Evolutionary conservation across 2,113 vertebrate genomes (phyloP), one percentile per base, ranked within the genome.

Genomic region (Tragulus kanchil): DNA sequence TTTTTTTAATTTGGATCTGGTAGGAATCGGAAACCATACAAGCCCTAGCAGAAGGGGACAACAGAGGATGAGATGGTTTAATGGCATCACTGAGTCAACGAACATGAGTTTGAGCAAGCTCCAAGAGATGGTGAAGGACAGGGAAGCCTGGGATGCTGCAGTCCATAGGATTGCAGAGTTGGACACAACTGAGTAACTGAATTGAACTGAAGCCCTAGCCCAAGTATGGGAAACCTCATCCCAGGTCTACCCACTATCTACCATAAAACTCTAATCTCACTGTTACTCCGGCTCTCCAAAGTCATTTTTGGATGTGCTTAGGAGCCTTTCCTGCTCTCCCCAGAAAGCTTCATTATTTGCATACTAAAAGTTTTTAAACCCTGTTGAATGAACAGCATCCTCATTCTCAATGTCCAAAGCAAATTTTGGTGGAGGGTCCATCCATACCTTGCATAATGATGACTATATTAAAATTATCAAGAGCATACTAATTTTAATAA

Each of bases 161-260:
- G 36, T 36, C 36, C 36, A 36, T 36, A 36, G 36, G 36, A 36
- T 36, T 36, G 36, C 36, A 36, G 36, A 36, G 36, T 36, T 36
- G 36, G 36, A 36, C 36, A 36, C 36, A 36, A 36, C 36, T 36
- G 36, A 36, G 36, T 36, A 36, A 36, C 36, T 36, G 36, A 36
- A 36, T 36, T 36, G 36, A 36, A 36, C 36, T 36, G 36, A 73
- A 79, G 5, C 2, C 6, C 31, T 26, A 26, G 3, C 2, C 42
- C 8, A 10, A 25, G 6, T 31, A 15, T 79, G 6, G 1, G 23
- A 71, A 91, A 15, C 3, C 1, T 61, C 56, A 28, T 28, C 1
- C 3, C 12, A 36, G n/a, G 3, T 21, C 26, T 19, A 91, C 3
- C 4, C 2, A 1, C 13, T 31, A 8, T 1, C 11, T 6, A 58